Conservation (phyloP, 2,797 vertebrate genomes). For the Sebastes vulpes region DNA sequence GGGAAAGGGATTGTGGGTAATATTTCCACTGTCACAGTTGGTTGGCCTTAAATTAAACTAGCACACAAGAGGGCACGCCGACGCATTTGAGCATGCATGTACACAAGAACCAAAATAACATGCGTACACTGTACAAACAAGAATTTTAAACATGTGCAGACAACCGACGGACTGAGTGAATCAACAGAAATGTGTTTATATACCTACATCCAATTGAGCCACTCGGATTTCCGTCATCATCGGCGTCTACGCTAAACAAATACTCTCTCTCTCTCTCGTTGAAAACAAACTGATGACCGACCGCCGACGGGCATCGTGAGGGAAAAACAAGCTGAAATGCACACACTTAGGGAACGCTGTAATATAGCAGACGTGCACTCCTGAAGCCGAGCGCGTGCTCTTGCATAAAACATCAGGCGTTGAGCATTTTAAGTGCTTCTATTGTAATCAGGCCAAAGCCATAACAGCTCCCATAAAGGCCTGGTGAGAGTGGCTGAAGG, state of each 20-base stretch:
- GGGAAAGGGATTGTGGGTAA: slow-evolving; percentile 73
- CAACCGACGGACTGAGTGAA: background rate
- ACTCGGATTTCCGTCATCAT: slow-evolving; percentile 24
- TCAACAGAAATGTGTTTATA: slow-evolving; percentile 6
- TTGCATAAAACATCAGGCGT: slow-evolving; percentile 80
- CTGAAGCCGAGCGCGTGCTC: slow-evolving; percentile 48
- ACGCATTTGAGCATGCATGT: slow-evolving; percentile 11
- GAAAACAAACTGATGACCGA: slow-evolving; percentile 27
- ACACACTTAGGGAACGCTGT: slow-evolving; percentile 33
- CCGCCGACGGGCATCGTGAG: background rate
- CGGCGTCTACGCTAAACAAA: slow-evolving; percentile 28
- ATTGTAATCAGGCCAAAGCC: slow-evolving; percentile 77
- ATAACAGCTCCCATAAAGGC: slow-evolving; percentile 70
- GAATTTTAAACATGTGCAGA: background rate
- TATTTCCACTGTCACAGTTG: slow-evolving; percentile 81
- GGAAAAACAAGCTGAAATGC: slow-evolving; percentile 11
- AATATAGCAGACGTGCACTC: slow-evolving; percentile 44
- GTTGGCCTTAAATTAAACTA: slow-evolving; percentile 78
- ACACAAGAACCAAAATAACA: slow-evolving; percentile 4
- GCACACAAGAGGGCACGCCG: slow-evolving; percentile 15
- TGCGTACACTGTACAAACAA: background rate
- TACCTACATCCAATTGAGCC: background rate
- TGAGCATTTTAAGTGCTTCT: slow-evolving; percentile 80
- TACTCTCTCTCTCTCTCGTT: background rate
- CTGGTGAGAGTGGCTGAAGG: slow-evolving; percentile 65